These are phyloP conservation scores for Petrolisthes manimaculis DNA, from an alignment of 2,888 invertebrate genomes.

Conservation along the genomic window DNA sequence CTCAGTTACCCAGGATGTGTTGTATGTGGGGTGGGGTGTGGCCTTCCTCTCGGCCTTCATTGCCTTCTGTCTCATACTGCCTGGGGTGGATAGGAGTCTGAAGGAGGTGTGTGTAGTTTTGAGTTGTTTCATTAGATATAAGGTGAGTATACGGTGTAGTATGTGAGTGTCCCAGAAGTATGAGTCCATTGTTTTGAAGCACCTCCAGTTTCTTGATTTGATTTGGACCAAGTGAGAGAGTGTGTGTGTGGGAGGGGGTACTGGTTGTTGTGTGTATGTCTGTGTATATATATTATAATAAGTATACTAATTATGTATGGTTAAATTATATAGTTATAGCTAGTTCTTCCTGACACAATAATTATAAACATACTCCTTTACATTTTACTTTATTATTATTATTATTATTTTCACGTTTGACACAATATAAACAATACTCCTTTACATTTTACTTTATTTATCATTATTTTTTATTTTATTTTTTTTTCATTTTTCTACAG, in stretches of 20 bases:
- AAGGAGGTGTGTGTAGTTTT: neutral
- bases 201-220: too few species aligned
- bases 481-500: neutral
- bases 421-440: neutral
- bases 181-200: too few species aligned
- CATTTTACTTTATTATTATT: neutral
- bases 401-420: too few species aligned
- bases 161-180: too few species aligned
- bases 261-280: neutral
- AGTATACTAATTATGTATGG: too few species aligned
- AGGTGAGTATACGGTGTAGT: too few species aligned
- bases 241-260: neutral
- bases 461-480: neutral
- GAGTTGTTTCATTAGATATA: too few species aligned
- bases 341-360: too few species aligned
- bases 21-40: constrained; percentile 71
- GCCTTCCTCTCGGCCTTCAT: constrained; percentile 70
- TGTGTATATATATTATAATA: too few species aligned
- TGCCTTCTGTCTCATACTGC: constrained; percentile 69
- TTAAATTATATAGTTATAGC: too few species aligned
- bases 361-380: neutral
- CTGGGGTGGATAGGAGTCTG: neutral
- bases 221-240: too few species aligned
- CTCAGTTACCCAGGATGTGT: constrained; percentile 72
- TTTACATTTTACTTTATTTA: neutral